Evolutionary conservation across 1,140 invertebrate species (phyloP).

Genomic region (Eriosoma lanigerum): DNA sequence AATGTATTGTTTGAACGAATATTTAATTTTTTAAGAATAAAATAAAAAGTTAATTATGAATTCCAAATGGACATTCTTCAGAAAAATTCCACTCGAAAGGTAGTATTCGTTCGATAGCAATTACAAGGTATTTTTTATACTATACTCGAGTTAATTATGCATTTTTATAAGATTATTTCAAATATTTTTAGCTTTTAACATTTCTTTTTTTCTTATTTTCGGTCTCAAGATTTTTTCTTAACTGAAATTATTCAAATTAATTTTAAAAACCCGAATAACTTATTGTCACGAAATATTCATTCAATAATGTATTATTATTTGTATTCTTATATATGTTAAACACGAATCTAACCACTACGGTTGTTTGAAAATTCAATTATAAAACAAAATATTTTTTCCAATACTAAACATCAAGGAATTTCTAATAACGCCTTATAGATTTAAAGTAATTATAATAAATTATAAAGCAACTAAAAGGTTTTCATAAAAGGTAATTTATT

Average conservation of each 20-base stretch:
- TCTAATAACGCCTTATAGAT: too few species aligned
- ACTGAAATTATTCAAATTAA: conserved; percentile 32
- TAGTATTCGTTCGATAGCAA: conserved; percentile 11
- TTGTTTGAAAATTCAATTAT: too few species aligned
- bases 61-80: not conserved
- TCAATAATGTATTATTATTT: not conserved
- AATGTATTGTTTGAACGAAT: not conserved
- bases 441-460: too few species aligned
- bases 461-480: too few species aligned
- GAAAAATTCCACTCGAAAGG: conserved; percentile 8
- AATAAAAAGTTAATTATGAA: conserved; percentile 37
- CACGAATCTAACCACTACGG: not conserved
- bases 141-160: conserved; percentile 20
- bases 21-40: not conserved
- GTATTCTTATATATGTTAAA: not conserved
- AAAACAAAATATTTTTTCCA: too few species aligned
- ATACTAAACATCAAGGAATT: too few species aligned
- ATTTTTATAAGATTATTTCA: conserved; percentile 36
- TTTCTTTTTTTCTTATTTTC: not conserved
- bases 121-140: conserved; percentile 25
- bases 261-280: not conserved
- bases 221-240: not conserved
- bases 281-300: conserved; percentile 22
- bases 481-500: too few species aligned
- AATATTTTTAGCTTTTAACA: conserved; percentile 21